Evolutionary conservation across 2,113 vertebrate genomes (phyloP).

Genomic region (Regulus satrapa): DNA sequence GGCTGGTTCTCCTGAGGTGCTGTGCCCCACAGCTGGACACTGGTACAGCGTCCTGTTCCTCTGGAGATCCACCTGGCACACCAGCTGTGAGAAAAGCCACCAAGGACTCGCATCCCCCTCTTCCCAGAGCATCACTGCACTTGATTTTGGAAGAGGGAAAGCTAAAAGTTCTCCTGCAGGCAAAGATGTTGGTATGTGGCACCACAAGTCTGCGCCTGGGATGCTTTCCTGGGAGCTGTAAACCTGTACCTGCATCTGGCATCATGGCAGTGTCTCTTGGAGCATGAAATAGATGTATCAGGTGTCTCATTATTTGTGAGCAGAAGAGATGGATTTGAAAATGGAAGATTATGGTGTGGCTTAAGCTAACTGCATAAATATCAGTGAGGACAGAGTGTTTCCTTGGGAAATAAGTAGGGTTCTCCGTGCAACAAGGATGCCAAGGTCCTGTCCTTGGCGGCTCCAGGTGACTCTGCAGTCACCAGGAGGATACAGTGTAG

Average conservation of each 20-base stretch:
- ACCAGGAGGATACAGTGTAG: background rate
- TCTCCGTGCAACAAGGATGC: background rate
- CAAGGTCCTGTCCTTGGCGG: constrained; percentile 28
- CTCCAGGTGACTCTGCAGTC: constrained; percentile 22
- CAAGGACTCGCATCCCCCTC: rapidly evolving
- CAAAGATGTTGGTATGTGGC: background rate
- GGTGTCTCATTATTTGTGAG: background rate
- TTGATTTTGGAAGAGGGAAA: background rate
- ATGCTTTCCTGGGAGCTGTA: background rate
- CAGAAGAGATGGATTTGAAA: background rate
- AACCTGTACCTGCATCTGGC: background rate
- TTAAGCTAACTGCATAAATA: background rate
- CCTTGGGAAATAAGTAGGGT: constrained; percentile 11
- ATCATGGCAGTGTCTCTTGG: background rate
- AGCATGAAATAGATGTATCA: background rate
- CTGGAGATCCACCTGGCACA: background rate
- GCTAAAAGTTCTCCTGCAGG: background rate
- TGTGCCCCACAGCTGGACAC: background rate
- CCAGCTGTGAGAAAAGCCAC: background rate
- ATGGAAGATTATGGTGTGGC: background rate
- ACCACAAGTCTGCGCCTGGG: background rate
- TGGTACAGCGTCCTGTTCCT: background rate
- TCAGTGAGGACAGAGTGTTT: constrained; percentile 4
- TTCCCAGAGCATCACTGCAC: background rate
- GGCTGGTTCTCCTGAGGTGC: background rate